Evolutionary conservation across 2,888 invertebrate genomes (phyloP).

Genomic region (Brachypalpus laphriformis): DNA sequence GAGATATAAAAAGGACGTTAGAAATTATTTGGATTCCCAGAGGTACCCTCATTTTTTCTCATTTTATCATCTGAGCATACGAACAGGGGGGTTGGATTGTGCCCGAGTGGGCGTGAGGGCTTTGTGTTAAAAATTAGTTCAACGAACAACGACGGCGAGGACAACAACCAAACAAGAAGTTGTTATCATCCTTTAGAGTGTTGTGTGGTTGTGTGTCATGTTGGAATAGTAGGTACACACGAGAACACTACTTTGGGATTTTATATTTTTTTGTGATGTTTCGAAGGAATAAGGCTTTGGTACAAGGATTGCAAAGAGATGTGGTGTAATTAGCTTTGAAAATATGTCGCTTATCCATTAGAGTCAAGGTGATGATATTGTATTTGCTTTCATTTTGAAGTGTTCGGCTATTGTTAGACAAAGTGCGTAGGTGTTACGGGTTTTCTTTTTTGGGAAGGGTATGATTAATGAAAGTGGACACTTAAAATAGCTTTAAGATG

Average conservation of each 20-base stretch:
- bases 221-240: constrained; percentile 12
- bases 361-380: not conserved
- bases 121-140: constrained; percentile 61
- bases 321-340: not conserved
- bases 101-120: constrained; percentile 49
- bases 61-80: constrained; percentile 18
- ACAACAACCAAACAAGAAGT: constrained; percentile 48
- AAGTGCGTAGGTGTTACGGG: not conserved
- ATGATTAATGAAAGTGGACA: not conserved
- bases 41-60: constrained; percentile 54
- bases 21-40: constrained; percentile 66
- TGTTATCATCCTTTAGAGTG: constrained; percentile 52
- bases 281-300: not conserved
- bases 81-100: constrained; percentile 36
- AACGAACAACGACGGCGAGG: constrained; percentile 42
- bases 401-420: not conserved
- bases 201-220: constrained; percentile 8
- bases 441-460: not conserved
- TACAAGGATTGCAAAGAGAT: constrained; percentile 30
- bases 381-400: not conserved
- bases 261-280: not conserved
- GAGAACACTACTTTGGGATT: constrained; percentile 28
- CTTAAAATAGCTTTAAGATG: not conserved
- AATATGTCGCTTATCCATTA: not conserved
- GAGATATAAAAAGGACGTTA: constrained; percentile 59